These are phyloP conservation scores for Sphaerodactylus townsendi DNA, from an alignment of 2,113 vertebrate genomes.

Conservation along the genomic window DNA sequence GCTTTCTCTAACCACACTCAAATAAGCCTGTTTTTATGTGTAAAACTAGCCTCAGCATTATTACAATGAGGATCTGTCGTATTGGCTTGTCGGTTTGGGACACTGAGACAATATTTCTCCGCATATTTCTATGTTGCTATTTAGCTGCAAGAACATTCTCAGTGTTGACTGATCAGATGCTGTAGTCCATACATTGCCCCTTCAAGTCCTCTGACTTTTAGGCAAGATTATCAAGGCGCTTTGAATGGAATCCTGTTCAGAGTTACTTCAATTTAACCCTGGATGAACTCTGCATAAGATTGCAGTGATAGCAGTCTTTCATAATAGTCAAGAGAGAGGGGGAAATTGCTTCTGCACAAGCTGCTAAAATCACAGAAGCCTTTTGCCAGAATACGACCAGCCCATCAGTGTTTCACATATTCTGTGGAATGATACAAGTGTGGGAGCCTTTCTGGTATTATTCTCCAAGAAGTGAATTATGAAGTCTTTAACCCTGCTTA, in stretches of 20 bases:
- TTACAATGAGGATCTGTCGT: slow-evolving; percentile 57
- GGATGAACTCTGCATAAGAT: no score
- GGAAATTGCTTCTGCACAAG: no score
- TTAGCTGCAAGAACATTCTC: slow-evolving; percentile 40
- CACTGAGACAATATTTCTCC: slow-evolving; percentile 34
- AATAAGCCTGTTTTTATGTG: slow-evolving; percentile 45
- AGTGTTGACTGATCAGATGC: slow-evolving; percentile 50
- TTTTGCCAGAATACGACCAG: neutral
- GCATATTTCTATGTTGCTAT: slow-evolving; percentile 39
- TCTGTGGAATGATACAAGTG: no score
- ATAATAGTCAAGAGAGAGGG: no score
- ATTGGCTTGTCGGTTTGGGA: slow-evolving; percentile 33
- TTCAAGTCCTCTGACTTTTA: slow-evolving; percentile 31
- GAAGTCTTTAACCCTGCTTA: no score
- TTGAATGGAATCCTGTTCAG: neutral
- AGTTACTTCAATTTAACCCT: no score
- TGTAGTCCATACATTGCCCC: slow-evolving; percentile 44
- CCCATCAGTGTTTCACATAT: neutral
- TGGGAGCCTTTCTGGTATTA: no score
- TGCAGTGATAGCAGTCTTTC: no score
- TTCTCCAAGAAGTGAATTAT: no score
- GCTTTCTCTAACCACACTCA: slow-evolving; percentile 34
- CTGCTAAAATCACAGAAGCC: neutral
- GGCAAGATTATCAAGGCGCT: neutral
- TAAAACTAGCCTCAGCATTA: slow-evolving; percentile 34